Evolutionary conservation across 2,888 invertebrate species (phyloP).

Genomic region (Archaeoteleia sp.): DNA sequence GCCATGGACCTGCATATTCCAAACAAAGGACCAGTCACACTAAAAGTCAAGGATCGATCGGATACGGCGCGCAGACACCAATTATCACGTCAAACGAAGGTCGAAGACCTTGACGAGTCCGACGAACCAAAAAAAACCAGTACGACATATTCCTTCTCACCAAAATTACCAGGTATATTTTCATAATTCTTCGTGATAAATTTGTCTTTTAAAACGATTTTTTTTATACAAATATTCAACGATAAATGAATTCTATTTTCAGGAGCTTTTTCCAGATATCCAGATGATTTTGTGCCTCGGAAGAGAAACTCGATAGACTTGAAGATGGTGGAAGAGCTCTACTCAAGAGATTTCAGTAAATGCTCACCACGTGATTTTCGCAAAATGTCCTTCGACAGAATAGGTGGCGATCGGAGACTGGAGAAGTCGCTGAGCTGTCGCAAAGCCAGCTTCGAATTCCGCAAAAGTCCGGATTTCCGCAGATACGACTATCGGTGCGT

Average conservation of each 20-base stretch:
- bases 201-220: too few species aligned
- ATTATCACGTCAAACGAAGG: slow-evolving; percentile 84
- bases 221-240: too few species aligned
- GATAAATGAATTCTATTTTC: slow-evolving; percentile 25
- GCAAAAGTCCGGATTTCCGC: slow-evolving; percentile 70
- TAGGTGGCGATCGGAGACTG: slow-evolving; percentile 65
- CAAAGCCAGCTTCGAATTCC: slow-evolving; percentile 71
- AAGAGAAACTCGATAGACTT: slow-evolving; percentile 71
- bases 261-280: slow-evolving; percentile 68
- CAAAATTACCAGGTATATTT: slow-evolving; percentile 61
- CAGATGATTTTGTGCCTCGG: slow-evolving; percentile 69
- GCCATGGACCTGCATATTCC: slow-evolving; percentile 84
- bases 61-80: slow-evolving; percentile 84
- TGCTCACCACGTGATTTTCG: slow-evolving; percentile 69
- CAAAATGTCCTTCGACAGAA: slow-evolving; percentile 71
- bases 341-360: slow-evolving; percentile 60
- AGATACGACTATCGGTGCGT: slow-evolving; percentile 68
- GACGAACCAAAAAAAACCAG: slow-evolving; percentile 58
- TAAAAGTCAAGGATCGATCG: slow-evolving; percentile 80
- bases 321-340: slow-evolving; percentile 66
- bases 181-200: not conserved
- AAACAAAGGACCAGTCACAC: slow-evolving; percentile 79
- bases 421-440: slow-evolving; percentile 66
- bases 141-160: slow-evolving; percentile 55
- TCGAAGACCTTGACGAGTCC: slow-evolving; percentile 82